phyloP scores from a whole-genome alignment of 2,888 invertebrate species.

The Heliconius sara region DNA sequence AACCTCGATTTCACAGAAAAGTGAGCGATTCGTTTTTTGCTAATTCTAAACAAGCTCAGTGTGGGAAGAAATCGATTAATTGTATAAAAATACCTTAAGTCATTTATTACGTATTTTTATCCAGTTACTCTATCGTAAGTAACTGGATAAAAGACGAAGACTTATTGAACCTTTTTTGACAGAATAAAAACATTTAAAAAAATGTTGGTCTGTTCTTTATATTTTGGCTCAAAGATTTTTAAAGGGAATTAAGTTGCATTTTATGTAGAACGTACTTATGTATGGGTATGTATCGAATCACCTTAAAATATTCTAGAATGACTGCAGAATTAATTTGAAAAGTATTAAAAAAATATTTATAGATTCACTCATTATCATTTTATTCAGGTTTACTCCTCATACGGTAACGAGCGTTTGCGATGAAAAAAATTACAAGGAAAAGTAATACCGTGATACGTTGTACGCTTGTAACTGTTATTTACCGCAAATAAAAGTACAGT shows the following conservation, averaged over 20 bases:
- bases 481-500: conserved; percentile 7
- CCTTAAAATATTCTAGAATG: too few relatives aligned
- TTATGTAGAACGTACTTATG: too few relatives aligned
- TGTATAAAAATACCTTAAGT: not conserved
- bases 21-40: conserved; percentile 4
- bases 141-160: not conserved
- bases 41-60: not conserved
- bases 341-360: not conserved
- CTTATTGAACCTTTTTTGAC: too few relatives aligned
- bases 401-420: not conserved
- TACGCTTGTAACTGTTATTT: conserved; percentile 3
- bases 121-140: not conserved
- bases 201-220: too few relatives aligned
- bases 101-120: not conserved
- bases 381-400: not conserved
- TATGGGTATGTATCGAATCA: too few relatives aligned
- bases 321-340: not conserved
- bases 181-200: too few relatives aligned
- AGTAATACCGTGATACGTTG: not conserved
- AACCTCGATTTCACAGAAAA: conserved; percentile 22
- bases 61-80: conserved; percentile 3
- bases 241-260: too few relatives aligned
- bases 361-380: not conserved
- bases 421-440: conserved; percentile 2
- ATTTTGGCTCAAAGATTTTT: too few relatives aligned